These are phyloP conservation scores for Philereme transversata DNA, from an alignment of 2,888 invertebrate species.

Conservation along the genomic window DNA sequence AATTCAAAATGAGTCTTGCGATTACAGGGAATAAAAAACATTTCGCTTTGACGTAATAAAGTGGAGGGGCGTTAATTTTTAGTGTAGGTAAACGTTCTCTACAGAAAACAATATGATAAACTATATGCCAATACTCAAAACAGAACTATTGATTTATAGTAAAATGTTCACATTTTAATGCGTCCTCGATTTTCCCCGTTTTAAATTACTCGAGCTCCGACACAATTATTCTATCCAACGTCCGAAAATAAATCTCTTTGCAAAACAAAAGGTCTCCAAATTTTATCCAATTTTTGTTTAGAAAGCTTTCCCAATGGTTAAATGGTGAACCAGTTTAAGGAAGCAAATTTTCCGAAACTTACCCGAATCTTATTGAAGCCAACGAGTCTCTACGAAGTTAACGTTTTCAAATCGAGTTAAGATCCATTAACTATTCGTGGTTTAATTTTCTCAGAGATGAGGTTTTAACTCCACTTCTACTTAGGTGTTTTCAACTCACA, in stretches of 20 bases:
- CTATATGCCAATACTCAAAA: too few species aligned
- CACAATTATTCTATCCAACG: slow-evolving; percentile 50
- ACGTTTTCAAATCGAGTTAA: slow-evolving; percentile 75
- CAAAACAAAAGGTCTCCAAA: slow-evolving; percentile 44
- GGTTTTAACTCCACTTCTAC: slow-evolving; percentile 69
- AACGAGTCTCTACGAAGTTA: slow-evolving; percentile 72
- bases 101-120: too few species aligned
- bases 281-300: slow-evolving; percentile 46
- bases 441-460: slow-evolving; percentile 73
- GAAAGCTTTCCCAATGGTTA: slow-evolving; percentile 51
- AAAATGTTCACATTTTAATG: neutral
- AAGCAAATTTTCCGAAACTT: slow-evolving; percentile 70
- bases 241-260: slow-evolving; percentile 41
- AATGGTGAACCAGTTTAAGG: slow-evolving; percentile 59
- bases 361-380: slow-evolving; percentile 71
- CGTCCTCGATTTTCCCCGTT: slow-evolving; percentile 27
- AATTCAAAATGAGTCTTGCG: too few species aligned
- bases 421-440: slow-evolving; percentile 77
- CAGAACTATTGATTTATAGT: too few species aligned
- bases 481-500: slow-evolving; percentile 46
- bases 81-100: too few species aligned
- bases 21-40: too few species aligned
- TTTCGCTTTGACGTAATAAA: too few species aligned
- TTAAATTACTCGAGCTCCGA: slow-evolving; percentile 51
- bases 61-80: too few species aligned